phyloP scores from a whole-genome alignment of 2,888 invertebrate species.

The Invenusta paracnida region DNA sequence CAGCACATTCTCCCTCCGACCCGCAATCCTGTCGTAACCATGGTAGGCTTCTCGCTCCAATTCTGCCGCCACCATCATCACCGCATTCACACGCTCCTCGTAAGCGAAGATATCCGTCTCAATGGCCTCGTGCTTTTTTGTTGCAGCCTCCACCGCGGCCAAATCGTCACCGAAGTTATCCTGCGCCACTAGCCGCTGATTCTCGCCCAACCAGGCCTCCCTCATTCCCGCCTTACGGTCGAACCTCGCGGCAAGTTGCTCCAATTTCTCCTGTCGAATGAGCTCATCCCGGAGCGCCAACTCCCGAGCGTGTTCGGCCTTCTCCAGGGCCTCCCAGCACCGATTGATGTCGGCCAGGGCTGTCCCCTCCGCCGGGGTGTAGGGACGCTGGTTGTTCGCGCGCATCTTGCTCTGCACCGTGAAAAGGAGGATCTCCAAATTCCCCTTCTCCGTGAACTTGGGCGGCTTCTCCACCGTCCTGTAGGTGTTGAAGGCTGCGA shows the following conservation, averaged over 20 bases:
- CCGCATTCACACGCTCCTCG: constrained; percentile 96
- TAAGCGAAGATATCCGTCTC: constrained; percentile 99
- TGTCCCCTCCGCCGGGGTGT: constrained; percentile 87
- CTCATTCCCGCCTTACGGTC: constrained; percentile 98
- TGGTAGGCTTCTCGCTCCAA: constrained; percentile 93
- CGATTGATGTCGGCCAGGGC: constrained; percentile 98
- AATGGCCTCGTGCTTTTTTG: constrained; percentile 99
- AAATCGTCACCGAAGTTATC: constrained; percentile 98
- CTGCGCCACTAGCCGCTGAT: constrained; percentile 87
- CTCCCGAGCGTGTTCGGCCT: constrained; percentile 94
- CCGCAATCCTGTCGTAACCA: constrained; percentile 81
- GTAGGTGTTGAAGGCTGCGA: constrained; percentile 85
- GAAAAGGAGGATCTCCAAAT: constrained; percentile 59
- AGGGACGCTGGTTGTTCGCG: constrained; percentile 95
- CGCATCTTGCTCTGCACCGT: constrained; percentile 96
- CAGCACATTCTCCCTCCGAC: constrained; percentile 88
- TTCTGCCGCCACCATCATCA: constrained; percentile 92
- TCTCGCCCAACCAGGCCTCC: constrained; percentile 98
- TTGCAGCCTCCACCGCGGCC: constrained; percentile 95
- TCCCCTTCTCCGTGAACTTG: constrained; percentile 65
- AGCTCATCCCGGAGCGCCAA: constrained; percentile 91
- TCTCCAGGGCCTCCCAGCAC: constrained; percentile 95
- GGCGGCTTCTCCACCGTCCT: constrained; percentile 86
- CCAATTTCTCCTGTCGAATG: constrained; percentile 93
- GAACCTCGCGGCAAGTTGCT: constrained; percentile 89